These are phyloP conservation scores for Zaprionus lachaisei DNA, from an alignment of 1,140 invertebrate genomes.

Conservation along the genomic window DNA sequence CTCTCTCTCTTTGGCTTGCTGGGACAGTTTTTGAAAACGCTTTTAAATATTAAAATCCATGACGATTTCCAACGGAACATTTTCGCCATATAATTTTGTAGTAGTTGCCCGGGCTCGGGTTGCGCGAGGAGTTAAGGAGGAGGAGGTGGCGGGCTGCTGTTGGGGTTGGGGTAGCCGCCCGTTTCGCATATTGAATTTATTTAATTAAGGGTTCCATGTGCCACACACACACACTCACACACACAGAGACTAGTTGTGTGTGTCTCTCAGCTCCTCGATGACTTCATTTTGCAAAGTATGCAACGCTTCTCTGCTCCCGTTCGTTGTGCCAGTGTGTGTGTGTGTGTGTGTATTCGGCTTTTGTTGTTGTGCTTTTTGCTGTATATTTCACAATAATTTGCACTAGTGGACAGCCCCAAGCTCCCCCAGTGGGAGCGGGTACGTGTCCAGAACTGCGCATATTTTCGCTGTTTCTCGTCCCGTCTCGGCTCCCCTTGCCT, in stretches of 20 bases:
- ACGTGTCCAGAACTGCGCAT: conserved; percentile 68
- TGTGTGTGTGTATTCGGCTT: background rate
- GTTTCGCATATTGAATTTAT: conserved; percentile 83
- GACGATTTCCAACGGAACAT: conserved; percentile 79
- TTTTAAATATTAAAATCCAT: conserved; percentile 84
- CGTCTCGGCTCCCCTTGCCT: background rate
- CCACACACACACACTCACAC: conserved; percentile 53
- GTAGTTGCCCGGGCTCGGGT: conserved; percentile 37
- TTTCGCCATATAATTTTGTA: conserved; percentile 76
- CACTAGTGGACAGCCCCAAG: conserved; percentile 62
- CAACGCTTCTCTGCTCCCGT: conserved; percentile 51
- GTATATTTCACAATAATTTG: conserved; percentile 80
- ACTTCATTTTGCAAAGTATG: conserved; percentile 77
- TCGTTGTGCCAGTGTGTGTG: background rate
- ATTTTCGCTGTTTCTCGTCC: conserved; percentile 36
- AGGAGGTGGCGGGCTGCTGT: background rate
- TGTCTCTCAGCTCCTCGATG: conserved; percentile 59
- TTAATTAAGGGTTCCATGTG: conserved; percentile 80
- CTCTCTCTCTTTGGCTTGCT: conserved; percentile 5
- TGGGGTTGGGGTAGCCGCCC: conserved; percentile 51
- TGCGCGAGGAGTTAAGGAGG: background rate
- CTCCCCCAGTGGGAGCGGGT: conserved; percentile 10
- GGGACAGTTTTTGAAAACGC: conserved; percentile 81
- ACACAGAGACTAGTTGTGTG: conserved; percentile 30
- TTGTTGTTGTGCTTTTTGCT: conserved; percentile 39